Conservation (phyloP, 1,140 invertebrate species). For the Theocolax elegans region DNA sequence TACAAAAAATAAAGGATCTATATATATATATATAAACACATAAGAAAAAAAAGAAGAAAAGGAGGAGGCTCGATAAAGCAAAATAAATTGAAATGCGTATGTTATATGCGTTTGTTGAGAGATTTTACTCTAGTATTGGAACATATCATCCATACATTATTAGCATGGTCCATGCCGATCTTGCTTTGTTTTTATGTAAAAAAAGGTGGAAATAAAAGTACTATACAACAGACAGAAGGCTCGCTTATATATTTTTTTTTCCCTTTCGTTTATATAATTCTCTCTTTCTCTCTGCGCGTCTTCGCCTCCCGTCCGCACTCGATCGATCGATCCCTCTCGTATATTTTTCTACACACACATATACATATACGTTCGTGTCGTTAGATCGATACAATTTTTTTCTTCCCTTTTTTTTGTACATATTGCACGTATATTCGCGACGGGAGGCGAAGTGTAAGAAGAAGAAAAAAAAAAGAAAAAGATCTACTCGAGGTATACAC, state of each 20-base stretch:
- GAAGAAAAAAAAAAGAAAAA: too few species aligned
- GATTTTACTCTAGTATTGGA: slow-evolving; percentile 65
- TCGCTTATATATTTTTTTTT: too few species aligned
- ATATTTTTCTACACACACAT: too few species aligned
- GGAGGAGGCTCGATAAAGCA: neutral
- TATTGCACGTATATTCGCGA: slow-evolving; percentile 62
- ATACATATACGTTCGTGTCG: neutral
- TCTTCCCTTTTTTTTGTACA: slow-evolving; percentile 55
- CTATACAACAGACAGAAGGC: slow-evolving; percentile 64
- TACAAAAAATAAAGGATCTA: slow-evolving; percentile 37
- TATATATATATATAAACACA: too few species aligned
- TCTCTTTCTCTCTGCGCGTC: slow-evolving; percentile 20
- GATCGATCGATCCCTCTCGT: slow-evolving; percentile 27
- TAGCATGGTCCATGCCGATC: slow-evolving; percentile 62
- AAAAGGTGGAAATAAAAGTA: slow-evolving; percentile 67
- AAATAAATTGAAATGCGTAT: slow-evolving; percentile 21
- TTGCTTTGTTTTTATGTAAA: slow-evolving; percentile 64
- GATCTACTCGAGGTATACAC: too few species aligned
- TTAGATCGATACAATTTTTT: neutral
- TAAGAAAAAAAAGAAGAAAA: slow-evolving; percentile 3
- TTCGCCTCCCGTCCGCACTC: slow-evolving; percentile 24
- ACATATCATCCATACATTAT: slow-evolving; percentile 66
- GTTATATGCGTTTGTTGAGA: slow-evolving; percentile 59
- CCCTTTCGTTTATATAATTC: slow-evolving; percentile 53
- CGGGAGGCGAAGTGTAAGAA: slow-evolving; percentile 59